Evolutionary conservation across 2,113 vertebrate species (phyloP).

Genomic region (Cepphus grylle): DNA sequence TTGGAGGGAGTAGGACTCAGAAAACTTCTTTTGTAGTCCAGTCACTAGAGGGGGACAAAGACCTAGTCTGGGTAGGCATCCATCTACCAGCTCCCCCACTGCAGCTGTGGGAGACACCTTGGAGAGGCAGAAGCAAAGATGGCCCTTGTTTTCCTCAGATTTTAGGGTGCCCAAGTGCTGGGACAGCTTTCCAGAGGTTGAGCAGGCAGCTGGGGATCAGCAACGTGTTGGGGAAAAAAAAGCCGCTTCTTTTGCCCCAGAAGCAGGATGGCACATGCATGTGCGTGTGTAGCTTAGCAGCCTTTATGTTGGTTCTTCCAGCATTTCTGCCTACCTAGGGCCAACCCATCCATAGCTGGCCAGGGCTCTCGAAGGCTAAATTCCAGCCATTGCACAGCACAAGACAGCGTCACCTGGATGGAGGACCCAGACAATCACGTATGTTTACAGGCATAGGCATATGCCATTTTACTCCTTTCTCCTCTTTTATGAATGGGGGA

Average conservation of each 20-base stretch:
- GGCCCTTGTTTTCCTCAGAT: background rate
- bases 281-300: background rate
- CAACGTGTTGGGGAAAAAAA: rapidly evolving
- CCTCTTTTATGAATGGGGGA: background rate
- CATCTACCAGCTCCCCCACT: background rate
- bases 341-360: background rate
- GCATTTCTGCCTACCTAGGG: background rate
- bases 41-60: slow-evolving; percentile 70
- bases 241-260: background rate
- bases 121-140: background rate
- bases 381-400: background rate
- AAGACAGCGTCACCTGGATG: background rate
- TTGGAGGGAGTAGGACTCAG: background rate
- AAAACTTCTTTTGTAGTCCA: background rate
- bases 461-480: background rate
- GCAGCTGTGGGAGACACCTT: background rate
- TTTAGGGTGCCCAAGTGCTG: background rate
- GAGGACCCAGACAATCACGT: background rate
- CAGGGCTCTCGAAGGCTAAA: background rate
- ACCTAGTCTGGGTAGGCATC: background rate
- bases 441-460: background rate
- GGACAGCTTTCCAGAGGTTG: background rate
- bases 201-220: background rate
- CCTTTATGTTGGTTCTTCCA: background rate
- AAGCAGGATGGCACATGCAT: background rate